These are phyloP conservation scores for Pollachius pollachius DNA, from an alignment of 2,113 vertebrate species.

Conservation along the genomic window DNA sequence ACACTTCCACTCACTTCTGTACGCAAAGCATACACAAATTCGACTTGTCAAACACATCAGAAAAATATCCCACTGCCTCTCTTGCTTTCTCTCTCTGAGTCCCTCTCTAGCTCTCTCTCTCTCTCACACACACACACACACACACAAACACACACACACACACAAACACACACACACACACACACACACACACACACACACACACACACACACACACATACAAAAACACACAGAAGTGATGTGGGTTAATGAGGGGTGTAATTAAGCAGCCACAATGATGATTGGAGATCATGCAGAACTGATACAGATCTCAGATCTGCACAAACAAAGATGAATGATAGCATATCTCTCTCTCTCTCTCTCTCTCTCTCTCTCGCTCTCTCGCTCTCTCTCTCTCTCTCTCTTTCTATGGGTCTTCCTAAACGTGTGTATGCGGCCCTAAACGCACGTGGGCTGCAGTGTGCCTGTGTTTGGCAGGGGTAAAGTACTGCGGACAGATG, in stretches of 20 bases:
- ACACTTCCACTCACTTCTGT: too few species aligned
- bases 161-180: constrained; percentile 13
- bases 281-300: constrained; percentile 61
- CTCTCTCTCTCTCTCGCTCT: too few species aligned
- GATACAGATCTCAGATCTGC: constrained; percentile 71
- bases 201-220: background rate
- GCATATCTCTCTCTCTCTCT: constrained; percentile 16
- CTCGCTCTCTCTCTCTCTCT: too few species aligned
- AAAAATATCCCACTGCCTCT: too few species aligned
- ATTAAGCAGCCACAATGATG: constrained; percentile 69
- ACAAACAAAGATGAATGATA: constrained; percentile 69
- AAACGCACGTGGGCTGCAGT: constrained; percentile 6
- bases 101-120: too few species aligned
- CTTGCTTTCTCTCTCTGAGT: too few species aligned
- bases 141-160: background rate
- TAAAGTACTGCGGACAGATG: constrained; percentile 40
- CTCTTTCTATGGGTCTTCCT: too few species aligned
- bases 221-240: constrained; percentile 48
- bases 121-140: background rate
- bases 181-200: too few species aligned
- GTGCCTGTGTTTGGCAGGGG: constrained; percentile 16
- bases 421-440: constrained; percentile 11
- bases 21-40: too few species aligned
- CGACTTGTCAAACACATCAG: too few species aligned
- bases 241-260: constrained; percentile 73